Conservation (phyloP, 2,888 invertebrate species). For the Rotaria macrura region DNA sequence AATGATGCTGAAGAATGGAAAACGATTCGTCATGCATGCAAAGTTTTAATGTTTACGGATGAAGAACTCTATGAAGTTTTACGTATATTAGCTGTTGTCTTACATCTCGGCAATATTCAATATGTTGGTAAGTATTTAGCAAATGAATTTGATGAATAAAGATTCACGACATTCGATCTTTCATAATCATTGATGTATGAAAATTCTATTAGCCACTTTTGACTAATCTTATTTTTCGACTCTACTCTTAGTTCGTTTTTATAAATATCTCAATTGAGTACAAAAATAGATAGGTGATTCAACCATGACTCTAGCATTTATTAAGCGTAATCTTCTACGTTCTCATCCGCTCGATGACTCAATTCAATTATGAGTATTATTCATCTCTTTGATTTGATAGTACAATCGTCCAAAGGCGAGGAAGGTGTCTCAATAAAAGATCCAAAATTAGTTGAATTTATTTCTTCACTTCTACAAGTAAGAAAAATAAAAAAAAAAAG, state of each 20-base stretch:
- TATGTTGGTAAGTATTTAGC: slow-evolving; percentile 52
- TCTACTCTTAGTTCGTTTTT: too few species aligned
- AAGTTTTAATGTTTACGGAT: slow-evolving; percentile 82
- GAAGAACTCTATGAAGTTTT: slow-evolving; percentile 91
- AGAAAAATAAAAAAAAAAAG: neutral
- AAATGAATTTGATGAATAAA: neutral
- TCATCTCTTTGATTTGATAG: neutral
- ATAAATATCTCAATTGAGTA: too few species aligned
- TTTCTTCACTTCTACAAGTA: neutral
- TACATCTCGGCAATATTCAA: slow-evolving; percentile 91
- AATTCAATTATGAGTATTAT: neutral
- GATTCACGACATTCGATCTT: too few species aligned
- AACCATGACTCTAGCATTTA: too few species aligned
- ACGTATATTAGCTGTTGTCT: slow-evolving; percentile 75
- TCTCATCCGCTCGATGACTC: too few species aligned
- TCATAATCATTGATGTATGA: too few species aligned
- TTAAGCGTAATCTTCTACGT: too few species aligned
- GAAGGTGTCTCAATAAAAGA: slow-evolving; percentile 16
- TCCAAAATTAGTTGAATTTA: neutral
- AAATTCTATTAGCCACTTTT: too few species aligned
- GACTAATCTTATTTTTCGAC: too few species aligned
- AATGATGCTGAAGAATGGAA: slow-evolving; percentile 18
- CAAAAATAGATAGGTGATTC: too few species aligned
- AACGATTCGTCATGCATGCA: slow-evolving; percentile 45
- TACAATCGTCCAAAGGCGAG: neutral